phyloP scores from a whole-genome alignment of 2,888 invertebrate genomes.

The Oscheius onirici region DNA sequence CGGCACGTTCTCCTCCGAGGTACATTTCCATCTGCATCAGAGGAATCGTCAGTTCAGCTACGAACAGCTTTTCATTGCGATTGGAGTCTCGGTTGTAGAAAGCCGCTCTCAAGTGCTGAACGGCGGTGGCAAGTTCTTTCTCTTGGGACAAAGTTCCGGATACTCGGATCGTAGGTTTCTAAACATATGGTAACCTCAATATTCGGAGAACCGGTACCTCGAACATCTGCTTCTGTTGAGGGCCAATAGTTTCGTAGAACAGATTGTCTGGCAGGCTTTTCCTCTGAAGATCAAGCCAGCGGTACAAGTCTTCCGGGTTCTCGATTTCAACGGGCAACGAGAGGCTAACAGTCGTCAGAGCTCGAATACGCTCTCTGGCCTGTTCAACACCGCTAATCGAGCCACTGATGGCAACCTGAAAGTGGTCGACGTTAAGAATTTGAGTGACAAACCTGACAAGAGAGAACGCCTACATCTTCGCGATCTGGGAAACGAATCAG shows the following conservation, averaged over 20 bases:
- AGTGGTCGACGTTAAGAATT: not conserved
- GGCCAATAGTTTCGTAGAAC: not conserved
- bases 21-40: slow-evolving; percentile 4
- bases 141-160: slow-evolving; percentile 8
- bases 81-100: not conserved
- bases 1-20: slow-evolving; percentile 3
- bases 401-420: slow-evolving; percentile 13
- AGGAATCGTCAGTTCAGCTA: slow-evolving; percentile 16
- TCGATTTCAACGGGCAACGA: not conserved
- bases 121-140: not conserved
- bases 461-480: not conserved
- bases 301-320: not conserved
- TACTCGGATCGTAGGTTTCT: slow-evolving; percentile 14
- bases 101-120: not conserved
- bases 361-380: not conserved
- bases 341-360: not conserved
- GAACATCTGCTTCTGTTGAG: slow-evolving; percentile 2
- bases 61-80: not conserved
- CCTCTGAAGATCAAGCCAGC: not conserved
- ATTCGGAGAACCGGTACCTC: not conserved
- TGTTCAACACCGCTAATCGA: not conserved
- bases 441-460: slow-evolving; percentile 9
- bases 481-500: slow-evolving; percentile 24
- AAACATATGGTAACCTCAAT: not conserved
- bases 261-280: not conserved